Percentiles rank a stretch among this genome's conserved stretches.
Conservation (phyloP, 2,888 invertebrate genomes). For the Philonicus albiceps region DNA sequence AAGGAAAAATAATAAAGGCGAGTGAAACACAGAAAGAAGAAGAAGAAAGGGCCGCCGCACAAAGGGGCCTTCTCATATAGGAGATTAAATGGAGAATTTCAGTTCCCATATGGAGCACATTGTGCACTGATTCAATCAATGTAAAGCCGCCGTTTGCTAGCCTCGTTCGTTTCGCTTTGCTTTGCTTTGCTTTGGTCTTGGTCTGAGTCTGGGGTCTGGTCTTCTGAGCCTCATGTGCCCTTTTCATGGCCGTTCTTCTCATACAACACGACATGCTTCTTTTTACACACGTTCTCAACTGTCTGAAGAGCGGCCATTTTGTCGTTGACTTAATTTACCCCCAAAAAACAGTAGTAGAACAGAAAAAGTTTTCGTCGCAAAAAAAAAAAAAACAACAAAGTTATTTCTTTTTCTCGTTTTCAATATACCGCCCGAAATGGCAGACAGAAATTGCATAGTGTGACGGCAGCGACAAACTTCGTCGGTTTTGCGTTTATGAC, state of each 20-base stretch:
- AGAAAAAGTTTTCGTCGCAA: neutral
- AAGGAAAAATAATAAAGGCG: conserved; percentile 20
- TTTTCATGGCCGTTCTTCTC: conserved; percentile 8
- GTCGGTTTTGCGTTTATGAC: neutral
- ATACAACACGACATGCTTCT: neutral
- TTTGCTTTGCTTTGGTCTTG: neutral
- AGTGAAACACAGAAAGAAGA: neutral
- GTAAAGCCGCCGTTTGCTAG: neutral
- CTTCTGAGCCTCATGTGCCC: neutral
- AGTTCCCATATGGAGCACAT: conserved; percentile 30
- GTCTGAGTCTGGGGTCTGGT: neutral
- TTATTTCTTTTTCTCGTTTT: neutral
- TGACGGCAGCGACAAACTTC: neutral
- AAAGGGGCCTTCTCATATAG: neutral
- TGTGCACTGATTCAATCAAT: conserved; percentile 22
- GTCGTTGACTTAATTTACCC: conserved; percentile 12
- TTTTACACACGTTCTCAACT: neutral
- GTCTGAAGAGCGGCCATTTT: conserved; percentile 19
- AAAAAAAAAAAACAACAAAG: neutral
- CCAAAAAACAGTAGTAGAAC: neutral
- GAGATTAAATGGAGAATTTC: conserved; percentile 27
- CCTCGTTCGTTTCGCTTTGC: neutral
- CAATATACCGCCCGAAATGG: neutral
- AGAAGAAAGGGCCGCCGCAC: conserved; percentile 12
- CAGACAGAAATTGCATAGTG: neutral